Percentiles rank a stretch among this genome's conserved stretches.
phyloP scores from a whole-genome alignment of 2,797 vertebrate genomes.

The Macropus fuliginosus region DNA sequence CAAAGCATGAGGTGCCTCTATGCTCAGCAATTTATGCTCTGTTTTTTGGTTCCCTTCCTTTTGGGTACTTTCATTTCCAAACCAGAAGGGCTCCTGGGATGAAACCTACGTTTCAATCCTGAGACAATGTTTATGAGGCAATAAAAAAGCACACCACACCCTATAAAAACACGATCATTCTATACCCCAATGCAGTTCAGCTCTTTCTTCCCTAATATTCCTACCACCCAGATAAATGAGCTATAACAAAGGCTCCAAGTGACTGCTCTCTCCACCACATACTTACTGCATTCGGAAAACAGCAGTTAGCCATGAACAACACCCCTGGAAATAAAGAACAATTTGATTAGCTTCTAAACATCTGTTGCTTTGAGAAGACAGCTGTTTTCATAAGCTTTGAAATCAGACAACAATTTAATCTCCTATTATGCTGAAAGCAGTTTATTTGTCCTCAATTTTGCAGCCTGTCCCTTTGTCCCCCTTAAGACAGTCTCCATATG shows the following conservation, averaged over 20 bases:
- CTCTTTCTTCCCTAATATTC: neutral
- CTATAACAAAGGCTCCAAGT: neutral
- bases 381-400: neutral
- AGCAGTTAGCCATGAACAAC: conserved; percentile 93
- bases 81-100: too few species aligned
- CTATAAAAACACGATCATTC: neutral
- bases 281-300: conserved; percentile 95
- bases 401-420: neutral
- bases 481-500: neutral
- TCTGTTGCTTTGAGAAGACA: neutral
- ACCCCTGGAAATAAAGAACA: conserved; percentile 86
- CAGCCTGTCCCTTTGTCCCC: neutral
- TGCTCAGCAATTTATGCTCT: neutral
- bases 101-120: neutral
- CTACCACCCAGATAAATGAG: neutral
- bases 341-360: conserved; percentile 37
- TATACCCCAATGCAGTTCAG: neutral
- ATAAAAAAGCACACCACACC: conserved; percentile 5
- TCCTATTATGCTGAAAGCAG: conserved; percentile 20
- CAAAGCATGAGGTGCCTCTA: neutral
- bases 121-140: neutral
- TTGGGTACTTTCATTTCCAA: neutral
- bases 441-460: neutral
- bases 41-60: neutral
- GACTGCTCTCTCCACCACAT: neutral